phyloP scores from a whole-genome alignment of 2,797 vertebrate genomes.

The Erpetoichthys calabaricus region DNA sequence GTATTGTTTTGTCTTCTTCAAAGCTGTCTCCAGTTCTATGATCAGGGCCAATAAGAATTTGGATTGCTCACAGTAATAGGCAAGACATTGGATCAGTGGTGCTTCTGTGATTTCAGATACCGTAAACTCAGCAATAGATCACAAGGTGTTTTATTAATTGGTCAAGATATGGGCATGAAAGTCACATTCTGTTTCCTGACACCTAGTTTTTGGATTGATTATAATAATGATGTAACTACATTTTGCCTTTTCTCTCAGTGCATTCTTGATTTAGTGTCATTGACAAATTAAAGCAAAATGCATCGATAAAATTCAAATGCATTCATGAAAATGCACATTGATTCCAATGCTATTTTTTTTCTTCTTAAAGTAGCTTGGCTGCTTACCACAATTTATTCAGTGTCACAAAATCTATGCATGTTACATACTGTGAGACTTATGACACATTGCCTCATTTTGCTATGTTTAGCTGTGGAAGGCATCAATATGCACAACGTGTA shows the following conservation, averaged over 20 bases:
- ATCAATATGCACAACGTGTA: slow-evolving; percentile 34
- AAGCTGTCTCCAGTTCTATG: slow-evolving; percentile 42
- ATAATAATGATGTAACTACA: too few relatives aligned
- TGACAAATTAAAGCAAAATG: too few relatives aligned
- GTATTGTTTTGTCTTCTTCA: slow-evolving; percentile 34
- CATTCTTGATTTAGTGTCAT: too few relatives aligned
- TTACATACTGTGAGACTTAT: slow-evolving; percentile 2
- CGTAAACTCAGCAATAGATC: slow-evolving; percentile 18
- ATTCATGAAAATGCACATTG: too few relatives aligned
- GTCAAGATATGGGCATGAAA: slow-evolving; percentile 11
- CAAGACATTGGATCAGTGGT: slow-evolving; percentile 21
- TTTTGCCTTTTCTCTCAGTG: too few relatives aligned
- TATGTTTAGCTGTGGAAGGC: slow-evolving; percentile 24
- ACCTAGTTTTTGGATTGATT: too few relatives aligned
- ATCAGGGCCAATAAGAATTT: slow-evolving; percentile 55
- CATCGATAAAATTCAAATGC: too few relatives aligned
- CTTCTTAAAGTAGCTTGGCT: slow-evolving; percentile 10
- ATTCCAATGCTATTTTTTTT: too few relatives aligned
- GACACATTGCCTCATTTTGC: neutral
- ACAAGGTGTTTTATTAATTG: slow-evolving; percentile 28
- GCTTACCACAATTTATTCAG: neutral
- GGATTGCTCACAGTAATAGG: slow-evolving; percentile 27
- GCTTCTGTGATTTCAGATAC: slow-evolving; percentile 16
- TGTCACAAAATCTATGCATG: slow-evolving; percentile 1
- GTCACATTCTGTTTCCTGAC: slow-evolving; percentile 6